A percentile compares a stretch with the other conserved stretches of the same genome.
phyloP scores from a whole-genome alignment of 2,113 vertebrate genomes.

The Anhinga rufa region DNA sequence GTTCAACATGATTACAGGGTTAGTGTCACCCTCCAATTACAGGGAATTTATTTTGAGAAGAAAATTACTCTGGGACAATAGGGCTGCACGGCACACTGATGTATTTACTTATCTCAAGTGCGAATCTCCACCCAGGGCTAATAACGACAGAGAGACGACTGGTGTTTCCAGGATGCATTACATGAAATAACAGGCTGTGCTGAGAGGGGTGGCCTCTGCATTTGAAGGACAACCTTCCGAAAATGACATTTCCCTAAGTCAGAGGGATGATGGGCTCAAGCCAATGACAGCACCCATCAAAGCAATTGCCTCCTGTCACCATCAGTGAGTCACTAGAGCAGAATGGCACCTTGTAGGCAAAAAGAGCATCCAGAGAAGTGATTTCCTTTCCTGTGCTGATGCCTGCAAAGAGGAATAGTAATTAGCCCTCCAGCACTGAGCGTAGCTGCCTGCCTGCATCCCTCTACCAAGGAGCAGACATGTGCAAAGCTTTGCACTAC shows the following conservation, averaged over 20 bases:
- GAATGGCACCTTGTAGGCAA: conserved; percentile 15
- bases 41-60: not conserved
- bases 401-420: conserved; percentile 36
- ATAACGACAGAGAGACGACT: not conserved
- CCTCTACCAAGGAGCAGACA: not conserved
- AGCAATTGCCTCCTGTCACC: conserved; percentile 25
- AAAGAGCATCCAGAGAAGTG: conserved; percentile 9
- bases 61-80: not conserved
- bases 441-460: conserved; percentile 13
- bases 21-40: not conserved
- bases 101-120: conserved; percentile 8
- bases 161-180: not conserved
- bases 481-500: not conserved
- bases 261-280: not conserved
- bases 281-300: not conserved
- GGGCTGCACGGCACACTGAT: not conserved
- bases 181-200: conserved; percentile 17
- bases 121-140: not conserved
- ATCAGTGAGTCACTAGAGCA: conserved; percentile 14
- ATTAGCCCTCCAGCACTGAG: conserved; percentile 6
- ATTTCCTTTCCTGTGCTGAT: conserved; percentile 4
- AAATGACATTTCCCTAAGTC: not conserved
- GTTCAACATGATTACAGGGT: not conserved
- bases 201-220: not conserved
- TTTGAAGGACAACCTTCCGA: not conserved